Percentiles rank a stretch among this genome's conserved stretches.
These are phyloP conservation scores for Nothobranchius furzeri DNA, from an alignment of 2,113 vertebrate genomes.

Conservation along the genomic window DNA sequence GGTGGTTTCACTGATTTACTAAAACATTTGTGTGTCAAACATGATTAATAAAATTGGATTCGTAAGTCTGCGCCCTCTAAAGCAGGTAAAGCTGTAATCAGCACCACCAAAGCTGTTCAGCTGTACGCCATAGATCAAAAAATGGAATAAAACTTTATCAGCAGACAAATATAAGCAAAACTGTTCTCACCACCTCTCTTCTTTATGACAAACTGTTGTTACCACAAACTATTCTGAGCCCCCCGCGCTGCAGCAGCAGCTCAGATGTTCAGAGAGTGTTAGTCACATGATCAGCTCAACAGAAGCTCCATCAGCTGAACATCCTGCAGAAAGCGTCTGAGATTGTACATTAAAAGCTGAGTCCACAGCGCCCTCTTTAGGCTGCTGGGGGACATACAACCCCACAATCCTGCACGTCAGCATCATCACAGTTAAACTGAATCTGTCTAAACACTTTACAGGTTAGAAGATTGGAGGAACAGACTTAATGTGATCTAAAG, in stretches of 20 bases:
- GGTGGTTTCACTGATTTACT: neutral
- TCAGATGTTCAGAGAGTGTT: conserved; percentile 62
- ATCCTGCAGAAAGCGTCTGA: conserved; percentile 45
- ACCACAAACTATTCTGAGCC: conserved; percentile 64
- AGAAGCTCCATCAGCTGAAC: conserved; percentile 45
- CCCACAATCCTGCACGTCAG: conserved; percentile 29
- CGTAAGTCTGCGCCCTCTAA: neutral
- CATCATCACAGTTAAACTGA: conserved; percentile 1
- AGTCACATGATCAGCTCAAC: conserved; percentile 63
- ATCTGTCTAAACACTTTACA: neutral
- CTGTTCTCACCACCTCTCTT: conserved; percentile 55
- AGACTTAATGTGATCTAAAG: too few relatives aligned
- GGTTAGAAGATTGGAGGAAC: too few relatives aligned
- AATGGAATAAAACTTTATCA: conserved; percentile 22
- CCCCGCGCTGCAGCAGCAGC: conserved; percentile 41
- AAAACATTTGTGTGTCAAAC: neutral
- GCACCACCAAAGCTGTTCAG: neutral
- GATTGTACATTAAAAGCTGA: conserved; percentile 73
- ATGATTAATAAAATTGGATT: too few relatives aligned
- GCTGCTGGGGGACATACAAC: conserved; percentile 44
- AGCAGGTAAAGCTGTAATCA: neutral
- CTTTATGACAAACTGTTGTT: conserved; percentile 59
- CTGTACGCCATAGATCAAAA: conserved; percentile 16
- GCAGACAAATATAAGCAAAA: conserved; percentile 43
- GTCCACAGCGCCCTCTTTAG: conserved; percentile 82